A percentile compares a stretch with the other conserved stretches of the same genome.
phyloP scores from a whole-genome alignment of 2,113 vertebrate genomes.

The Rhynchomys soricoides region DNA sequence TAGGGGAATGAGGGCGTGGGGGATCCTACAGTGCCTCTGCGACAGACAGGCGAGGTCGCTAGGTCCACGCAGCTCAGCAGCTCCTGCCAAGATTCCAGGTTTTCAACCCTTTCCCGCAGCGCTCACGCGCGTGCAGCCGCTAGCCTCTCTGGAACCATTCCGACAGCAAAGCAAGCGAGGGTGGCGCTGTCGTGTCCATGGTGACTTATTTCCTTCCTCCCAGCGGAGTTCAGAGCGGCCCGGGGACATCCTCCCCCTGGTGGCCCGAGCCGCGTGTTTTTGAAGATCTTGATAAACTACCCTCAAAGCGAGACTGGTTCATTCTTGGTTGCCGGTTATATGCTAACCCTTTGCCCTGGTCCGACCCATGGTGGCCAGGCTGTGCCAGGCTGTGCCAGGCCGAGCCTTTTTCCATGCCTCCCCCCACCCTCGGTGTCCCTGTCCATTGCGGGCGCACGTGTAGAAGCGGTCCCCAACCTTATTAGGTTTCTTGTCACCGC shows the following conservation, averaged over 20 bases:
- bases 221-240: background rate
- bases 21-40: no score
- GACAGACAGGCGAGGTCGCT: fast-evolving
- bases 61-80: background rate
- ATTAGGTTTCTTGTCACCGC: background rate
- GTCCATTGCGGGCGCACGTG: background rate
- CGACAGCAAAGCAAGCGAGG: background rate
- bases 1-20: background rate
- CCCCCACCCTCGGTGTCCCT: background rate
- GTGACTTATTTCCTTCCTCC: background rate
- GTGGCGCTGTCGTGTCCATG: background rate
- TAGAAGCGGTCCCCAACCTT: background rate
- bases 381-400: background rate
- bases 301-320: background rate
- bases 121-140: background rate
- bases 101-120: background rate
- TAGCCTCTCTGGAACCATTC: background rate
- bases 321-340: fast-evolving
- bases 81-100: background rate
- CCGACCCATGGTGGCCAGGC: background rate
- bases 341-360: background rate
- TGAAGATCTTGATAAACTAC: background rate
- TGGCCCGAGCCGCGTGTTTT: background rate
- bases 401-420: background rate
- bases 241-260: conserved; percentile 39